phyloP scores from a whole-genome alignment of 2,888 invertebrate genomes.

The Gryllus longicercus region DNA sequence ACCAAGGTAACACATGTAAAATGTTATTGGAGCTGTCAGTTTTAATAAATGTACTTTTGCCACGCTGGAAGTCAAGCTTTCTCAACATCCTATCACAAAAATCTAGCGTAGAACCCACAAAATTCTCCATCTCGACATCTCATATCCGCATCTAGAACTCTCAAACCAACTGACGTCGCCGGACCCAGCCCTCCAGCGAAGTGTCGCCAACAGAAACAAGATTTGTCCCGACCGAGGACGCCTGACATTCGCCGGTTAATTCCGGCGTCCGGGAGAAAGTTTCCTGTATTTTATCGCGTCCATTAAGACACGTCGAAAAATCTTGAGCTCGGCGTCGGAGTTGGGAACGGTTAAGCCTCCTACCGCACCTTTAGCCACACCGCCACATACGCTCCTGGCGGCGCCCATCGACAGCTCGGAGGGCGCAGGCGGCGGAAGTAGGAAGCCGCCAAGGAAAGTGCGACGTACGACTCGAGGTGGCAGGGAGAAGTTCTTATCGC shows the following conservation, averaged over 20 bases:
- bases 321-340: neutral
- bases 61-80: neutral
- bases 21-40: too few relatives aligned
- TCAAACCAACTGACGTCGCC: neutral
- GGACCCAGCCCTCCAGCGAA: neutral
- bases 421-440: neutral
- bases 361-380: neutral
- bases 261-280: neutral
- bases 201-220: neutral
- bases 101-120: too few relatives aligned
- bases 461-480: conserved; percentile 6
- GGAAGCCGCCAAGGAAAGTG: conserved; percentile 1
- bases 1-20: too few relatives aligned
- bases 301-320: neutral
- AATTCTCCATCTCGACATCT: neutral
- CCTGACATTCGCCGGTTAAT: neutral
- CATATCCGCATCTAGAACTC: neutral
- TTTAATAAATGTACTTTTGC: too few relatives aligned
- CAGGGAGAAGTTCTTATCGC: neutral
- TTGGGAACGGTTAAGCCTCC: neutral
- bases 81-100: neutral
- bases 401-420: neutral
- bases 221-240: neutral
- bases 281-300: conserved; percentile 9
- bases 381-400: neutral